Conservation (phyloP, 2,113 vertebrate species). For the Beaufortia kweichowensis region DNA sequence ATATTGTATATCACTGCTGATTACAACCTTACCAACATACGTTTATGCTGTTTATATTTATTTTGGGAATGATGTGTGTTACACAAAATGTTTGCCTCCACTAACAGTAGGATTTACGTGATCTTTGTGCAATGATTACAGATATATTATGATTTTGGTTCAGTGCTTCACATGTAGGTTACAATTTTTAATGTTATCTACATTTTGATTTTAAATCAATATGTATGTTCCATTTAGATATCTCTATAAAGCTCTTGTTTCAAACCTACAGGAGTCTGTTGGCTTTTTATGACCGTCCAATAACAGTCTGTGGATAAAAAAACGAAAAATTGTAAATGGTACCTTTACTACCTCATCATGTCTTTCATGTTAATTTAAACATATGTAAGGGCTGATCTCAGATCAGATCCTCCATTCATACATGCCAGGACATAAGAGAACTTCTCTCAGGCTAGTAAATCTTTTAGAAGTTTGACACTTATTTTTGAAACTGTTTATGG, state of each 20-base stretch:
- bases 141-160: too few species aligned
- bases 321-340: neutral
- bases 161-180: too few species aligned
- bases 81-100: neutral
- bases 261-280: neutral
- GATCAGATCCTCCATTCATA: neutral
- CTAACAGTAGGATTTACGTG: neutral
- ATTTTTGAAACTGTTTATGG: neutral
- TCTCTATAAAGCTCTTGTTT: neutral
- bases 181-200: too few species aligned
- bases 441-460: neutral
- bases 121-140: neutral
- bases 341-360: neutral
- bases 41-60: neutral
- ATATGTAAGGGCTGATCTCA: neutral
- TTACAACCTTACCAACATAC: too few species aligned
- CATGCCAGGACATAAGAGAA: neutral
- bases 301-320: neutral
- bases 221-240: neutral
- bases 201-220: too few species aligned
- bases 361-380: neutral
- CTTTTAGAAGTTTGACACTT: slow-evolving; percentile 6
- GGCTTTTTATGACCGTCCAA: neutral
- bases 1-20: neutral
- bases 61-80: neutral